phyloP scores from a whole-genome alignment of 2,888 invertebrate species.

The Melinaea menophilus region DNA sequence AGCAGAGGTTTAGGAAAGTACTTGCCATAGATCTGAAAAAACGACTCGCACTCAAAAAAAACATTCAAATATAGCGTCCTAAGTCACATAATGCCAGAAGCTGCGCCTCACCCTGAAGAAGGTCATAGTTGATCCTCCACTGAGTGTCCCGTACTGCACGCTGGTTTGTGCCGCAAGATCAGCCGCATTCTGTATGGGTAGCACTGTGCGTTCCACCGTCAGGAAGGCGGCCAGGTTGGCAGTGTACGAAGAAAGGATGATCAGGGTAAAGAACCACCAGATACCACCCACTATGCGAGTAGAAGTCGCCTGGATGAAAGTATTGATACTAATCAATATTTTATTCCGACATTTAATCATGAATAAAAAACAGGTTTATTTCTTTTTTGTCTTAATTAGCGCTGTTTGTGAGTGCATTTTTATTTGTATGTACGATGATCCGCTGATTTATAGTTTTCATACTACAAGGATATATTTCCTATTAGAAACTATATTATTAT shows the following conservation, averaged over 20 bases:
- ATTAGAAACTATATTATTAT: too few relatives aligned
- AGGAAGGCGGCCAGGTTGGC: slow-evolving; percentile 98
- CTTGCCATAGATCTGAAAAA: not conserved
- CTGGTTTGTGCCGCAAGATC: slow-evolving; percentile 96
- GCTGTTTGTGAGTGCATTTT: not conserved
- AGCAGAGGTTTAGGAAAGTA: not conserved
- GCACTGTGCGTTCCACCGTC: slow-evolving; percentile 96
- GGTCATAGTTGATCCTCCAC: slow-evolving; percentile 97
- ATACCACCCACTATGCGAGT: slow-evolving; percentile 97
- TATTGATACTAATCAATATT: not conserved
- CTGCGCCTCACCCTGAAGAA: slow-evolving; percentile 88
- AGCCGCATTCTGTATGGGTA: slow-evolving; percentile 96
- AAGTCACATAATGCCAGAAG: too few relatives aligned
- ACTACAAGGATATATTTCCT: too few relatives aligned
- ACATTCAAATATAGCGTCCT: too few relatives aligned
- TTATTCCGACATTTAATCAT: not conserved
- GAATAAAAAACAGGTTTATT: not conserved
- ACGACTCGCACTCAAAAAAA: too few relatives aligned
- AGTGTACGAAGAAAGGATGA: slow-evolving; percentile 98
- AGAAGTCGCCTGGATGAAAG: slow-evolving; percentile 84
- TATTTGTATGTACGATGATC: too few relatives aligned
- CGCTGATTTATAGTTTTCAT: too few relatives aligned
- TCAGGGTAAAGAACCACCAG: slow-evolving; percentile 99
- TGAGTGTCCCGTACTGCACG: slow-evolving; percentile 95
- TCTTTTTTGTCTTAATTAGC: not conserved